Evolutionary conservation across 1,140 invertebrate genomes (phyloP), one percentile per base, ranked within the genome.

Genomic region (Zelostemma sp.): DNA sequence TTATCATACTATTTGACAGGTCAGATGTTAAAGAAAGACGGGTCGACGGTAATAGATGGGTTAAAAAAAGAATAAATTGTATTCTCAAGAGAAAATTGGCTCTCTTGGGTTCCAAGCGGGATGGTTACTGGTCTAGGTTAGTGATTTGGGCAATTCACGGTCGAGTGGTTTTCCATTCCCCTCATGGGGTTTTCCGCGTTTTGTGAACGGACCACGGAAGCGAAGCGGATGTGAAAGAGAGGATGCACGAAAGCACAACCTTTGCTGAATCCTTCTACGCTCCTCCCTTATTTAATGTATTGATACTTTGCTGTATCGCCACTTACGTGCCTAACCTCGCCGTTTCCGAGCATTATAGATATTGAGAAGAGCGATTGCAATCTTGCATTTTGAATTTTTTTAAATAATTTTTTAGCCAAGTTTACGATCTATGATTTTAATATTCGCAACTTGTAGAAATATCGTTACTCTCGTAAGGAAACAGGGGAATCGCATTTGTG

Each of bases 141-240:
- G 65, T 75, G 62, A 73, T 69, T 73, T 58, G 43, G 50, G 63
- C 59, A 70, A 68, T 72, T 75, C 65, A 67, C 59, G 67, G 68
- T 67, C 64, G 71, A 71, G 60, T 66, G 60, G 54, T 58, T 68
- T 72, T 65, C 18, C 54, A 57, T 72, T 60, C 51, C 41, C 50
- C 21, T 55, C 46, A 62, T 65, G 31, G 62, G 57, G 54, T 66
- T 31, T 45, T 71, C 59, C 35, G 55, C 15, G 33, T 62, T 62
- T 43, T 25, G 25, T 41, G 49, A 46, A 59, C 50, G 40, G 41
- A 63, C 38, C 66, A 58, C 56, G 61, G 65, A 62, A 58, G 48
- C 50, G 48, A 56, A 66, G 60, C 47, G 60, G 49, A 71, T 31
- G 62, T 62, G 54, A 61, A 65, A 54, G 49, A 61, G 55, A 50